Conservation (phyloP, 2,113 vertebrate genomes). For the Empidonax alnorum region DNA sequence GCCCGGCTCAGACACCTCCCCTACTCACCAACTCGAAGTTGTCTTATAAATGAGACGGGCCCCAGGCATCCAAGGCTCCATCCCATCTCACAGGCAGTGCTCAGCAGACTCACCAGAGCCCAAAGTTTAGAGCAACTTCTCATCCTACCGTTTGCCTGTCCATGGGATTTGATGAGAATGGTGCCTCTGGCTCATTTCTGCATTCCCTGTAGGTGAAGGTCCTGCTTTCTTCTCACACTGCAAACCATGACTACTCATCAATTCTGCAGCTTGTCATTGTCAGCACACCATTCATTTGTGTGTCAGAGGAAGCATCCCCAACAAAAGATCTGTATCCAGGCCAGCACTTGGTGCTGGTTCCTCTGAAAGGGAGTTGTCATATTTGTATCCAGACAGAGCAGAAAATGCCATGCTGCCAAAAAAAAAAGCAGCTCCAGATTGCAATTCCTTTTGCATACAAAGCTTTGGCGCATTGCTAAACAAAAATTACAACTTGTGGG, state of each 20-base stretch:
- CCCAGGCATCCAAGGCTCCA: background rate
- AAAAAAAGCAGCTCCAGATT: background rate
- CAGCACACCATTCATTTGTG: background rate
- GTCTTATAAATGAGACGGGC: background rate
- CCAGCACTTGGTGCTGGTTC: background rate
- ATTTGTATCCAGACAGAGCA: background rate
- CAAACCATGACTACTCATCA: background rate
- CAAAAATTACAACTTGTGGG: background rate
- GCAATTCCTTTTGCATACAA: background rate
- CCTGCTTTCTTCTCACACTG: background rate
- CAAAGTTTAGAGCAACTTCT: background rate
- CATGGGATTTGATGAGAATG: background rate
- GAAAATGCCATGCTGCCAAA: background rate
- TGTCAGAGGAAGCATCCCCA: background rate
- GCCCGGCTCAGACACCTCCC: background rate
- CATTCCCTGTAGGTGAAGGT: background rate
- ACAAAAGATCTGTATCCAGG: background rate
- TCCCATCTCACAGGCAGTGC: background rate
- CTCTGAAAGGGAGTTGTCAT: background rate
- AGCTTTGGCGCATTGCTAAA: accelerated
- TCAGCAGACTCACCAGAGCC: background rate
- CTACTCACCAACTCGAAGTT: accelerated
- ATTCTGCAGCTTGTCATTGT: background rate
- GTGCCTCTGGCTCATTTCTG: background rate
- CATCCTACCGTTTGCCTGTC: background rate